These are phyloP conservation scores for Neotragus moschatus DNA, from an alignment of 2,113 vertebrate species.

Conservation along the genomic window DNA sequence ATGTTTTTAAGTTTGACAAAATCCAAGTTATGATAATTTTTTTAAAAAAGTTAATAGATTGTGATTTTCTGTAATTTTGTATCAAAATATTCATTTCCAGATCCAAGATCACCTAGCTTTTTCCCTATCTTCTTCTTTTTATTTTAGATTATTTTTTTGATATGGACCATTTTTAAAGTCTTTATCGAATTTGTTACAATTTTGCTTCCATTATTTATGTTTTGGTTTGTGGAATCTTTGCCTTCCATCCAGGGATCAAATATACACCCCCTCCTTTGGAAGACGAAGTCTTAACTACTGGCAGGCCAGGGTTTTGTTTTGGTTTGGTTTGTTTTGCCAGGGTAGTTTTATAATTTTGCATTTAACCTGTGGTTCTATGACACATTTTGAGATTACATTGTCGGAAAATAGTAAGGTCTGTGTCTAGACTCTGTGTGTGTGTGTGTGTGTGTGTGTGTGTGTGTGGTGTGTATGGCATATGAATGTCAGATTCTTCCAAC, in stretches of 20 bases:
- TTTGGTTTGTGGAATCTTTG: background rate
- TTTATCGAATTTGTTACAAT: background rate
- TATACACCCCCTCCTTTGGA: background rate
- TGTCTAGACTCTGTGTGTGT: background rate
- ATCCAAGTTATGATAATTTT: background rate
- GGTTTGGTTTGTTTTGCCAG: background rate
- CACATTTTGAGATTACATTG: background rate
- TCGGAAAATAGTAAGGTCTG: background rate
- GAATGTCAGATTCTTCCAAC: background rate
- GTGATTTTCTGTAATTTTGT: background rate
- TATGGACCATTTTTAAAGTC: background rate
- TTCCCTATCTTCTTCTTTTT: background rate
- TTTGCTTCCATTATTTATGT: background rate
- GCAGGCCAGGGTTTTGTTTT: background rate
- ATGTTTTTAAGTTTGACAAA: background rate
- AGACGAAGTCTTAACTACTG: background rate
- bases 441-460: background rate
- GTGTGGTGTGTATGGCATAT: background rate
- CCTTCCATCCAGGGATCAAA: background rate
- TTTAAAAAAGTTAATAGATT: background rate
- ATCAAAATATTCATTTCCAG: background rate
- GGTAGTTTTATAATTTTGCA: background rate
- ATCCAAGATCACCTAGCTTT: background rate
- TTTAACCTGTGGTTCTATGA: background rate
- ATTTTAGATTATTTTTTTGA: background rate